Percentiles rank a stretch among this genome's conserved stretches.
phyloP scores from a whole-genome alignment of 2,888 invertebrate genomes.

The Acrobasis repandana region DNA sequence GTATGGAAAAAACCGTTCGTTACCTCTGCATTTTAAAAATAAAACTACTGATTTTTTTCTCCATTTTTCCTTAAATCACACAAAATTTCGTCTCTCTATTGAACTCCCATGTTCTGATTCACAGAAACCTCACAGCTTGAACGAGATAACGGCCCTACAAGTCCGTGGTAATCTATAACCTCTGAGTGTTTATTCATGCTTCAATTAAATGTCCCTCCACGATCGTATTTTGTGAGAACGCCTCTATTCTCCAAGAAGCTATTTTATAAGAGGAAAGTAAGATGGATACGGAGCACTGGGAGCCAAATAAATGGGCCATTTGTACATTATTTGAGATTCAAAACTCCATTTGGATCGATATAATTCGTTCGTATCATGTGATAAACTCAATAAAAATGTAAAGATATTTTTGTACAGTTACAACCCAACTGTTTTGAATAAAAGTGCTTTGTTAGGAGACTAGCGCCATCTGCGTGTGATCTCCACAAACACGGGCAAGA shows the following conservation, averaged over 20 bases:
- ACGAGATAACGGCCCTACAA: slow-evolving; percentile 5
- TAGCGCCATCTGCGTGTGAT: no score
- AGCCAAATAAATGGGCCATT: slow-evolving; percentile 46
- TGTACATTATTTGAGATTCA: slow-evolving; percentile 32
- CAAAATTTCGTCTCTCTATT: no score
- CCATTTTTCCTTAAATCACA: no score
- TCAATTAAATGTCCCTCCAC: slow-evolving; percentile 60
- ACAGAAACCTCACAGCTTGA: background rate
- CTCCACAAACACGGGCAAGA: no score
- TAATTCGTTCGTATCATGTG: background rate
- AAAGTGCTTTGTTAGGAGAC: no score
- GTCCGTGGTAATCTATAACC: slow-evolving; percentile 50
- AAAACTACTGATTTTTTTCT: no score
- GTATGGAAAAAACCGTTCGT: no score
- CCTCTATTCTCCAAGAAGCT: slow-evolving; percentile 57
- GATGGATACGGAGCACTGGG: slow-evolving; percentile 47
- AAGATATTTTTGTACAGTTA: no score
- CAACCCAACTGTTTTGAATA: no score
- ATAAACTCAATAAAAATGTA: background rate
- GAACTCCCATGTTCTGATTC: background rate
- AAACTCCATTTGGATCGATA: slow-evolving; percentile 23
- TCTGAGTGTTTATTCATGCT: slow-evolving; percentile 58
- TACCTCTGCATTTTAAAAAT: no score
- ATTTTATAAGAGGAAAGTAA: slow-evolving; percentile 52
- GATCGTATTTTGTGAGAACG: slow-evolving; percentile 58